Evolutionary conservation across 1,140 invertebrate species (phyloP).

Genomic region (Sycophaga agraensis): DNA sequence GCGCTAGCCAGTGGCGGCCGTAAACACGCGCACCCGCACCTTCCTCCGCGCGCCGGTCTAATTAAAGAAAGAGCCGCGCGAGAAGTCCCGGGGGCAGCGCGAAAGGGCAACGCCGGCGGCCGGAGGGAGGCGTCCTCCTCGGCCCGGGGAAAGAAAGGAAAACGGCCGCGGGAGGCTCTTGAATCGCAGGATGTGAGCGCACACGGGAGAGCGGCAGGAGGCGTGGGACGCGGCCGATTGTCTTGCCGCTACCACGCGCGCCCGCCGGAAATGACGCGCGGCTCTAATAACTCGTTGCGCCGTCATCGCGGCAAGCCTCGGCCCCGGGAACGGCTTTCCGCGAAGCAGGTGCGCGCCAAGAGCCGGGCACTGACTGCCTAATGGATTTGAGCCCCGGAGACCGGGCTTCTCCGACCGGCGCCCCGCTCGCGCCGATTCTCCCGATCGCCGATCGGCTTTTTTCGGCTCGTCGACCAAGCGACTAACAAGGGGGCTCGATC

Average conservation of each 20-base stretch:
- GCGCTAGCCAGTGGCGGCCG: no score
- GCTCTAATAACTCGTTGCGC: slow-evolving; percentile 31
- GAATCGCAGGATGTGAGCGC: slow-evolving; percentile 24
- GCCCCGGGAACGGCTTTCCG: background rate
- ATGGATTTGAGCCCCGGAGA: background rate
- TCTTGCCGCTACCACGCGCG: slow-evolving; percentile 10
- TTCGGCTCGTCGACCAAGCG: no score
- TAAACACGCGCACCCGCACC: background rate
- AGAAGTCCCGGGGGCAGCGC: background rate
- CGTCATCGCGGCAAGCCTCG: slow-evolving; percentile 5
- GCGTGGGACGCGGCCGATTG: slow-evolving; percentile 27
- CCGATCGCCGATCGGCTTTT: no score
- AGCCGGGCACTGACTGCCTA: no score
- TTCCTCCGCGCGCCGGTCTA: background rate
- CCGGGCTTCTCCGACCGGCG: background rate
- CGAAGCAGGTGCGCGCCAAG: slow-evolving; percentile 8
- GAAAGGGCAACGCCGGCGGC: background rate
- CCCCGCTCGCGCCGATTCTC: background rate
- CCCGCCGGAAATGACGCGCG: slow-evolving; percentile 29
- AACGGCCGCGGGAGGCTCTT: background rate
- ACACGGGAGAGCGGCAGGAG: background rate
- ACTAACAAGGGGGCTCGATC: no score
- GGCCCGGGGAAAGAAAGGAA: slow-evolving; percentile 3
- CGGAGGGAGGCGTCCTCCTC: background rate
- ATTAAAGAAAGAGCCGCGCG: slow-evolving; percentile 22